Evolutionary conservation across 2,113 vertebrate species (phyloP).

Genomic region (Tragelaphus strepsiceros): DNA sequence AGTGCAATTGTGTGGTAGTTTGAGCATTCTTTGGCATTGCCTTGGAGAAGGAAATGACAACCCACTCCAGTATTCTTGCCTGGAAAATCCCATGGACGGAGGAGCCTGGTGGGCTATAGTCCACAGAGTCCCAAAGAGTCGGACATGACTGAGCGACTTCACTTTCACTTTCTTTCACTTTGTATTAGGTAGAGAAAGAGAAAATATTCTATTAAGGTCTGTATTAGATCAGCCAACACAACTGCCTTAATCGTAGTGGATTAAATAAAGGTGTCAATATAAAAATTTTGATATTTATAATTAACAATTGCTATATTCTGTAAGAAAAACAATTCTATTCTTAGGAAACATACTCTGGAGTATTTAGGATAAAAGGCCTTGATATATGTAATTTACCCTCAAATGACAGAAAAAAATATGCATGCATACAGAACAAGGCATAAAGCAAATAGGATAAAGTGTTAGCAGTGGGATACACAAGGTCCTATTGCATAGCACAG

Average conservation of each 20-base stretch:
- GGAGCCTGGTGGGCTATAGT: no score
- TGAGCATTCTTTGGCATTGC: no score
- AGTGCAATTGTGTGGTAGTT: no score
- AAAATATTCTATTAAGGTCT: background rate
- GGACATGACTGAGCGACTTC: no score
- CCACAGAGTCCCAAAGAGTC: no score
- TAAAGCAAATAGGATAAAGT: background rate
- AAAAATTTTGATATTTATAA: background rate
- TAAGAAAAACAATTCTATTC: background rate
- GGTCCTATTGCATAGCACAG: background rate
- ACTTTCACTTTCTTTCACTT: background rate
- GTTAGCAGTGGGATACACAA: background rate
- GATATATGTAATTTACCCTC: background rate
- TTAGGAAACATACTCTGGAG: background rate
- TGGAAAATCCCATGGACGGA: no score
- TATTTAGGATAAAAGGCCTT: background rate
- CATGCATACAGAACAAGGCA: background rate
- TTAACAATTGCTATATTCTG: background rate
- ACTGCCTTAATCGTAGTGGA: background rate
- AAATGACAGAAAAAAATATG: background rate
- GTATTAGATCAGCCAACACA: background rate
- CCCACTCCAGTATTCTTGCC: no score
- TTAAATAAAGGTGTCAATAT: background rate
- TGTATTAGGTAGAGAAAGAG: background rate
- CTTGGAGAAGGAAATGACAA: no score